Conservation (phyloP, 2,797 vertebrate genomes). For the Orestias chungarensis region DNA sequence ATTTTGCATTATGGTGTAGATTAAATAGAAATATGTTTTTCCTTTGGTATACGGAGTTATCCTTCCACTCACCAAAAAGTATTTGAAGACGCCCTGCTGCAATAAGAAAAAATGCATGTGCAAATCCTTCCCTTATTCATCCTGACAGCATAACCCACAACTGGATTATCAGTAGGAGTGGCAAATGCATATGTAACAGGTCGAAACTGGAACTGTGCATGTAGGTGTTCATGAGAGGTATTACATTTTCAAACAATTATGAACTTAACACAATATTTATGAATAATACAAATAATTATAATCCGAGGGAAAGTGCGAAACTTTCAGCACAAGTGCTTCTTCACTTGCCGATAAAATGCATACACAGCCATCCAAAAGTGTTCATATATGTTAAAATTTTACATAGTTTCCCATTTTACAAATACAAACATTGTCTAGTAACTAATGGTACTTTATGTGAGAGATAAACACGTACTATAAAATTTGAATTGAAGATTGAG, state of each 20-base stretch:
- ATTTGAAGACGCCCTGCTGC: neutral
- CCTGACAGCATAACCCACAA: neutral
- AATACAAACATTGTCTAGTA: too few species aligned
- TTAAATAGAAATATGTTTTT: neutral
- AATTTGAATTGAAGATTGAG: too few species aligned
- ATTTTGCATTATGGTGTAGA: neutral
- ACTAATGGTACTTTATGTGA: too few species aligned
- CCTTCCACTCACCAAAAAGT: neutral
- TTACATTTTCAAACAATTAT: neutral
- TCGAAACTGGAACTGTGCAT: neutral
- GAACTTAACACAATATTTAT: neutral
- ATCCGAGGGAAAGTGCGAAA: neutral
- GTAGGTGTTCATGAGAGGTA: neutral
- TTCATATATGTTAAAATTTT: too few species aligned
- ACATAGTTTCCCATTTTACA: too few species aligned
- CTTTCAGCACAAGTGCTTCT: neutral
- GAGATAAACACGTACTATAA: too few species aligned
- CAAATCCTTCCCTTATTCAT: neutral
- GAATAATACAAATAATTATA: too few species aligned
- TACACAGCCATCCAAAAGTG: too few species aligned
- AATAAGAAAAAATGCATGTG: neutral
- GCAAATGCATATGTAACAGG: neutral
- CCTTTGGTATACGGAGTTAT: neutral
- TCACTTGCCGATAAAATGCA: neutral
- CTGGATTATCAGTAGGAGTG: neutral